Base-by-base conservation (phyloP, 2,797 vertebrate genomes). In the Falco rusticolus region DNA sequence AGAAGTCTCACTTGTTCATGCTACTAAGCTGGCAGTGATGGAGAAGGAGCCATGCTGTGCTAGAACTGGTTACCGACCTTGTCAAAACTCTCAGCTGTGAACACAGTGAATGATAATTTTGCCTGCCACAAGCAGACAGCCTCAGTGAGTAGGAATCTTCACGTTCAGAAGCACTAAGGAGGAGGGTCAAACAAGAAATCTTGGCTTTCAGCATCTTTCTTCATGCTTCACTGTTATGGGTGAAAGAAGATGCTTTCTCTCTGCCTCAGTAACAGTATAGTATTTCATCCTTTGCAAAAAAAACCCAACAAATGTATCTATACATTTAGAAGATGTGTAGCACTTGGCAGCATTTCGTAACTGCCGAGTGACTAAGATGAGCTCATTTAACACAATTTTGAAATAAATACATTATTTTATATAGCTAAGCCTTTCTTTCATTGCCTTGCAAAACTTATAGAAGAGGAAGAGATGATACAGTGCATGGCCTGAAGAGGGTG, bases 261-360 rank as follows among this genome's bases (percentile, higher is more conserved):
- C 78, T 92, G 81, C 76, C 69, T 84, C 68, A 28, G n/a, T 43
- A 71, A 64, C 37, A n/a, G 18, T 17, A 65, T 22, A 83, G 75
- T 85, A 89, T 74, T 87, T 60, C 64, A 64, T 74, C 60, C 69
- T 63, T 82, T 39, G 53, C n/a, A 71, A 37, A 21, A 69, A 57
- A 57, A 60, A 34, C 34, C 34, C 20, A 11, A 15, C 53, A n/a
- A 37, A 54, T 33, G 41, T 25, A 41, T 19, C 77, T 48, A 69
- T 78, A 48, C n/a, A 71, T 92, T 91, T 86, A 85, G 57, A 95
- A 77, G 84, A 75, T 13, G 1, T 63, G 80, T 71, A 80, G 90
- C 68, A 83, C 87, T 97, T 95, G 92, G 94, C 93, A 95, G 75
- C 48, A 25, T 85, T 91, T 92, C 64, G 1, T 21, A 76, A 64